These are phyloP conservation scores for Willowsia nigromaculata DNA, from an alignment of 2,888 invertebrate species.

Conservation along the genomic window DNA sequence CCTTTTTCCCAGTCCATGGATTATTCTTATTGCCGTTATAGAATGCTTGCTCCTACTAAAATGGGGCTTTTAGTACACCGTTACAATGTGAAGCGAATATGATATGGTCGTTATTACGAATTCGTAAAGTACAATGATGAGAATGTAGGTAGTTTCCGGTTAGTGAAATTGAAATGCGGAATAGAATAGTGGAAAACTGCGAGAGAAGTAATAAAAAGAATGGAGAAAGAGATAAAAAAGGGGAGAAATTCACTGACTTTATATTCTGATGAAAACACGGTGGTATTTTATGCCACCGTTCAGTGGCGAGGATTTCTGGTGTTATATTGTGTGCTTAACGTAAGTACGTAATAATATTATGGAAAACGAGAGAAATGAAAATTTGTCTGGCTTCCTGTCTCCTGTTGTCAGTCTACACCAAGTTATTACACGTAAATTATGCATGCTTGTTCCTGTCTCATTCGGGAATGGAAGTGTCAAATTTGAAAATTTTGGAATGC, in stretches of 20 bases:
- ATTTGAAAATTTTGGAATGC: neutral
- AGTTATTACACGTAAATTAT: neutral
- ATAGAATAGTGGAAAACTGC: neutral
- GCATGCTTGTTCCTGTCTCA: neutral
- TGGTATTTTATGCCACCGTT: neutral
- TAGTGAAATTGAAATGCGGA: neutral
- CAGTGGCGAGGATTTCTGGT: too few species aligned
- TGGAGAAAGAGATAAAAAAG: neutral
- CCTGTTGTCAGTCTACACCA: neutral
- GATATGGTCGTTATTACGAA: neutral
- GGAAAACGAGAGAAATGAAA: neutral
- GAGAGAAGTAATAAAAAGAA: neutral
- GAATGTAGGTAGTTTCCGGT: neutral
- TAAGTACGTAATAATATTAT: neutral
- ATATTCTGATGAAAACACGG: neutral
- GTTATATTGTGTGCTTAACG: neutral
- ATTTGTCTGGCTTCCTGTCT: neutral
- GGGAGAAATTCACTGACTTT: neutral
- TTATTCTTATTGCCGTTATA: neutral
- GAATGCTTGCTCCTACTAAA: neutral
- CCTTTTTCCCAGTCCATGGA: neutral
- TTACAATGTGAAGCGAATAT: neutral
- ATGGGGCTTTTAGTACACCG: neutral
- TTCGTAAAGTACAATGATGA: too few species aligned
- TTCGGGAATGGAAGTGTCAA: neutral